phyloP scores from a whole-genome alignment of 2,797 vertebrate genomes.

The Arctocebus calabarensis region DNA sequence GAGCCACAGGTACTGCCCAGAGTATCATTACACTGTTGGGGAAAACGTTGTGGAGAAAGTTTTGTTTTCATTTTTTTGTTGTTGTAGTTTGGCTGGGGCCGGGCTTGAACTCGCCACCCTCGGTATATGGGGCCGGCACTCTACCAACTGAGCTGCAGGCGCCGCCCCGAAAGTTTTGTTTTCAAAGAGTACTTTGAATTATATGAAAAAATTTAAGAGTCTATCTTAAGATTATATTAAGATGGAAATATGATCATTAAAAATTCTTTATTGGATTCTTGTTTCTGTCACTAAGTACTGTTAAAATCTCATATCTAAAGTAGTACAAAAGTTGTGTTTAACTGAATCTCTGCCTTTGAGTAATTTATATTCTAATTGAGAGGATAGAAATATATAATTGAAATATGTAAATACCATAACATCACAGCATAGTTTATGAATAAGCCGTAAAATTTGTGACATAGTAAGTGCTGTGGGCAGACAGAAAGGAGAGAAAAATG shows the following conservation, averaged over 20 bases:
- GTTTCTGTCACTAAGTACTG: not conserved
- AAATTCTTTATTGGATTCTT: not conserved
- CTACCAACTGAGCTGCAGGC: too few species aligned
- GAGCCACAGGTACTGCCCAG: too few species aligned
- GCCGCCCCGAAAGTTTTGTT: constrained; percentile 54
- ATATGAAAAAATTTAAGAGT: constrained; percentile 24
- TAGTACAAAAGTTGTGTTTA: constrained; percentile 36
- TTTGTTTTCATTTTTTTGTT: too few species aligned
- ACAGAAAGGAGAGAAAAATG: constrained; percentile 11
- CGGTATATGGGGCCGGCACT: too few species aligned
- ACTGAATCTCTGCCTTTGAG: not conserved
- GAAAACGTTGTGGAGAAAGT: too few species aligned
- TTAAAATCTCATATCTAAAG: constrained; percentile 46
- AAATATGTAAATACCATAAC: constrained; percentile 3
- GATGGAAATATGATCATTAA: not conserved
- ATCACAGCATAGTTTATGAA: not conserved
- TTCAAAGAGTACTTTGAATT: constrained; percentile 49
- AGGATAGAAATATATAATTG: constrained; percentile 25
- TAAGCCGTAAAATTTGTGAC: not conserved
- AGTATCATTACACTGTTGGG: too few species aligned
- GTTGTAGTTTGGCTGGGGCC: too few species aligned
- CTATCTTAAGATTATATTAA: constrained; percentile 31
- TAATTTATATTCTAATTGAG: constrained; percentile 16
- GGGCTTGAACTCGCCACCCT: too few species aligned
- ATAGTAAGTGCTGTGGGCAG: not conserved